Evolutionary conservation across 2,113 vertebrate genomes (phyloP).

Genomic region (Miniopterus natalensis): DNA sequence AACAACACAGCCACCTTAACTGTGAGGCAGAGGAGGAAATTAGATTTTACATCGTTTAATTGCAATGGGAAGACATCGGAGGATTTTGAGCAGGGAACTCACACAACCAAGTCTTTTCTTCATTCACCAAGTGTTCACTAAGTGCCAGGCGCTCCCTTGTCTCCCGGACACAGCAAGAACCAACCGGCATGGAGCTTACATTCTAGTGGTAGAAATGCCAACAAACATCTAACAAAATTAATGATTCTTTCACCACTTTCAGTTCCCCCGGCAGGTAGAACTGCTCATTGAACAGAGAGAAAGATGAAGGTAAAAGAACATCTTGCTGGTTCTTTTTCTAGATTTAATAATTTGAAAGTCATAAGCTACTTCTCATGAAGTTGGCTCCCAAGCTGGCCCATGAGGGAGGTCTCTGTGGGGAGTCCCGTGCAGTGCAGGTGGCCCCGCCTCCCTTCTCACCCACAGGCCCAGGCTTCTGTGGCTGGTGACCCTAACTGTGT

Average conservation of each 20-base stretch:
- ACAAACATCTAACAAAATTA: background rate
- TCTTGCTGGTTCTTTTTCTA: background rate
- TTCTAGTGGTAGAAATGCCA: background rate
- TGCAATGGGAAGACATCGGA: background rate
- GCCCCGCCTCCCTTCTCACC: background rate
- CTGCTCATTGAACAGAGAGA: background rate
- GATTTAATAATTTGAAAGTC: background rate
- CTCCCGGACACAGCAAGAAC: background rate
- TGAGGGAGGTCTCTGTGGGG: background rate
- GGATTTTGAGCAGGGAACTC: background rate
- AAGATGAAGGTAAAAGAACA: background rate
- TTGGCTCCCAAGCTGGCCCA: background rate
- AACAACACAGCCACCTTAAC: background rate
- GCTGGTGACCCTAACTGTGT: background rate
- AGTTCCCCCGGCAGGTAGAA: background rate
- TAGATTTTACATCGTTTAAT: background rate
- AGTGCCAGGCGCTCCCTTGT: background rate
- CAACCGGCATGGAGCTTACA: rapidly evolving
- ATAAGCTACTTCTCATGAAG: background rate
- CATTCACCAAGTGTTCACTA: background rate
- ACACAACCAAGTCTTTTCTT: background rate
- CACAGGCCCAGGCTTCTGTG: background rate
- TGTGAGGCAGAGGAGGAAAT: background rate
- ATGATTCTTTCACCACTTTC: background rate
- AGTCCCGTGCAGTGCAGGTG: rapidly evolving